Evolutionary conservation across 2,113 vertebrate genomes (phyloP).

Genomic region (Malurus melanocephalus): DNA sequence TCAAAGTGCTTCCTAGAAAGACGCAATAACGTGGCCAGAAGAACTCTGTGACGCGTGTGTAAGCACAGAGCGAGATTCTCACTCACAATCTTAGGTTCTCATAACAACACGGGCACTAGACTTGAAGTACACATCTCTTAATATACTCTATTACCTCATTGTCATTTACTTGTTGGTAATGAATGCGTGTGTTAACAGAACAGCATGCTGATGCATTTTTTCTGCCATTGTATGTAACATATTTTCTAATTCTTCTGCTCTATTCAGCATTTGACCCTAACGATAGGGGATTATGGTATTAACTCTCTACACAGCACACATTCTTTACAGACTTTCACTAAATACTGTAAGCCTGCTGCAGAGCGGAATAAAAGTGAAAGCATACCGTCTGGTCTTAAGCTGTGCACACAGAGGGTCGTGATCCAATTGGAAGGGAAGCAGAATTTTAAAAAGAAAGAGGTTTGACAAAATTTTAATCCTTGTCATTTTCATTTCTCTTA

Average conservation of each 20-base stretch:
- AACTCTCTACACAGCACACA: slow-evolving; percentile 82
- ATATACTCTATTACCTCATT: slow-evolving; percentile 58
- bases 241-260: slow-evolving; percentile 82
- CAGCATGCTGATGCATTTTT: slow-evolving; percentile 76
- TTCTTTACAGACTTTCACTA: slow-evolving; percentile 86
- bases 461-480: slow-evolving; percentile 91
- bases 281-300: slow-evolving; percentile 87
- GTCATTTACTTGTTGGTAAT: slow-evolving; percentile 55
- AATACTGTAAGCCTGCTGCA: slow-evolving; percentile 87
- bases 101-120: not conserved
- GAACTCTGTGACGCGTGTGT: not conserved
- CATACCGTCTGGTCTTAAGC: slow-evolving; percentile 86
- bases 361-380: slow-evolving; percentile 86
- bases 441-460: slow-evolving; percentile 88
- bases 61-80: not conserved
- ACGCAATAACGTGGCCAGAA: not conserved
- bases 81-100: not conserved
- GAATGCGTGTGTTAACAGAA: slow-evolving; percentile 67
- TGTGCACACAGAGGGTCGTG: slow-evolving; percentile 82
- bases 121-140: slow-evolving; percentile 53
- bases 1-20: slow-evolving; percentile 39
- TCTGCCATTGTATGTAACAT: slow-evolving; percentile 79
- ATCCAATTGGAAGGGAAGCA: slow-evolving; percentile 86
- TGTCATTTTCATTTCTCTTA: slow-evolving; percentile 98
- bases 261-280: slow-evolving; percentile 84